Evolutionary conservation across 2,797 vertebrate species (phyloP).

Genomic region (Molossus molossus): DNA sequence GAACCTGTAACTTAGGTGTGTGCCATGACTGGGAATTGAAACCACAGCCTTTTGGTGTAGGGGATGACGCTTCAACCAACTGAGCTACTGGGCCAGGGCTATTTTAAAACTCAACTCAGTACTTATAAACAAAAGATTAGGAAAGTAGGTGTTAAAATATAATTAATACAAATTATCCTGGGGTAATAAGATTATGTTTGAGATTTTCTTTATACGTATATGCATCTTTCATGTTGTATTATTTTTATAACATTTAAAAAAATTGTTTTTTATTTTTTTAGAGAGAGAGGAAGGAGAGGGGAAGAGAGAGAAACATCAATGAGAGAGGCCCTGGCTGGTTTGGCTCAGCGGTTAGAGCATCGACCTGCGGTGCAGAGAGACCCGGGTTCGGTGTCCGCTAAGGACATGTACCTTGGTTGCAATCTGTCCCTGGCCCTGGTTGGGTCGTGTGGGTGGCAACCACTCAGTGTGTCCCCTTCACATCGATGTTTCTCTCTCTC

Average conservation of each 20-base stretch:
- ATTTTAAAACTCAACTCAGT: not conserved
- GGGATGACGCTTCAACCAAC: not conserved
- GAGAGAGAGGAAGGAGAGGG: no score
- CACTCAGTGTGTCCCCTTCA: no score
- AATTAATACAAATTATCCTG: not conserved
- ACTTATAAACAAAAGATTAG: constrained; percentile 30
- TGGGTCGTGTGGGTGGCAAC: no score
- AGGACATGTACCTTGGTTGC: no score
- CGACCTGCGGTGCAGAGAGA: no score
- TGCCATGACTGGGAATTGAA: not conserved
- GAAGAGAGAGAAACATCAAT: no score
- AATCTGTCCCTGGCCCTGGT: no score
- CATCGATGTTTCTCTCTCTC: no score
- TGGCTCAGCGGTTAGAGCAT: no score
- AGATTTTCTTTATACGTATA: constrained; percentile 47
- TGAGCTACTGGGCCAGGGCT: not conserved
- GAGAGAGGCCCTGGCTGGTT: no score
- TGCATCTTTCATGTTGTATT: not conserved
- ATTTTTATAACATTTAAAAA: not conserved
- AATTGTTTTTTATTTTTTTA: no score
- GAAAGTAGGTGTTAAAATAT: constrained; percentile 2
- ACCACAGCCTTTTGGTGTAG: not conserved
- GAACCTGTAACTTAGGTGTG: not conserved
- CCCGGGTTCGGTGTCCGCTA: no score
- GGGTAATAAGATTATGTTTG: constrained; percentile 6